Evolutionary conservation across 2,113 vertebrate genomes (phyloP).

Genomic region (Nannospalax galili): DNA sequence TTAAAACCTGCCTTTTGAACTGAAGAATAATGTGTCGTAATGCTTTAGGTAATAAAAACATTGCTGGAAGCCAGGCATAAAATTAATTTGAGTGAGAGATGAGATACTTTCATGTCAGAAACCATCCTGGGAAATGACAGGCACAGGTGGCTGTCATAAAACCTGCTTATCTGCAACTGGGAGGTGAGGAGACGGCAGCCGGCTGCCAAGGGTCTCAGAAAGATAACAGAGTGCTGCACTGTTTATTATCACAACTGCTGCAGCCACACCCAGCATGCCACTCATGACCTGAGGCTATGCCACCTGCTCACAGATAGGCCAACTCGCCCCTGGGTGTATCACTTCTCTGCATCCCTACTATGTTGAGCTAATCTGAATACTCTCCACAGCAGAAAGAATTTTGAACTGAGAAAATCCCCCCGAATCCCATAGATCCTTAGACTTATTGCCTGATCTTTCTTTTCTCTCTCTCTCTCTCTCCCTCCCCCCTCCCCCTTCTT

Average conservation of each 20-base stretch:
- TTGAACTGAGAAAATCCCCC: background rate
- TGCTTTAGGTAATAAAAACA: conserved; percentile 23
- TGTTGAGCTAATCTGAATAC: background rate
- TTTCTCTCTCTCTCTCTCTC: background rate
- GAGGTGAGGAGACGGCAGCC: background rate
- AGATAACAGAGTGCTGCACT: background rate
- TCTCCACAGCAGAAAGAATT: background rate
- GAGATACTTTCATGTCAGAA: background rate
- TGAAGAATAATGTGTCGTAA: background rate
- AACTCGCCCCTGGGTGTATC: too few species aligned
- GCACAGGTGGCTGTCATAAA: background rate
- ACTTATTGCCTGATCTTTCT: background rate
- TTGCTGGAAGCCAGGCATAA: background rate
- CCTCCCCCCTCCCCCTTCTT: too few species aligned
- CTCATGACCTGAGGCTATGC: background rate
- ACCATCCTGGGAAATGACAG: background rate
- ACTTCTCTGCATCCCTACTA: background rate
- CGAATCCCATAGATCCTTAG: background rate
- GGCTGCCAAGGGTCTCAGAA: background rate
- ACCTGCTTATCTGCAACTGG: background rate
- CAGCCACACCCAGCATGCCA: background rate
- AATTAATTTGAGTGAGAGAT: conserved; percentile 2
- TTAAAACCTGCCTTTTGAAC: background rate
- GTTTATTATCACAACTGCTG: background rate
- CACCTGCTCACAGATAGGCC: background rate